A percentile compares a stretch with the other conserved stretches of the same genome.
These are phyloP conservation scores for Phyllotreta striolata DNA, from an alignment of 2,888 invertebrate genomes.

Conservation along the genomic window DNA sequence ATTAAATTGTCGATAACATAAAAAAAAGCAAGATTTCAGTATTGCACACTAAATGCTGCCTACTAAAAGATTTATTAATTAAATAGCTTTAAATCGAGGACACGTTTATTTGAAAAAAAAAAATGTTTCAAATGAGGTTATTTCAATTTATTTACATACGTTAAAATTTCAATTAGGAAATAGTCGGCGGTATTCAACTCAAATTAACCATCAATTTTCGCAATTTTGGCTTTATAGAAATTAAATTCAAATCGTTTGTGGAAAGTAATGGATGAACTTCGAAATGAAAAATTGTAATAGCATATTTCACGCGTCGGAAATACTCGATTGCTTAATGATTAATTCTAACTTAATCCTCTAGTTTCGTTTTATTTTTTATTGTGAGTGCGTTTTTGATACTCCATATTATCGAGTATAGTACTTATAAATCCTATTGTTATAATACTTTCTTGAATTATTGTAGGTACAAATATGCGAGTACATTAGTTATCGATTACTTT, in stretches of 20 bases:
- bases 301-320: no score
- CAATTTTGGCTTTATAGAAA: constrained; percentile 1
- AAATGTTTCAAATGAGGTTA: constrained; percentile 9
- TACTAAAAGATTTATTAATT: constrained; percentile 10
- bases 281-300: no score
- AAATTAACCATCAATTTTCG: constrained; percentile 13
- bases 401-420: no score
- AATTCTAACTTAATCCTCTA: no score
- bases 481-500: constrained; percentile 1
- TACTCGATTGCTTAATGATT: no score
- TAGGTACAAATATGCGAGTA: neutral
- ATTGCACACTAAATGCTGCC: constrained; percentile 1
- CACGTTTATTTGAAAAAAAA: constrained; percentile 5
- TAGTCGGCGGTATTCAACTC: constrained; percentile 1
- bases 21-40: neutral
- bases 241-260: no score
- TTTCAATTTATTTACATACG: constrained; percentile 14
- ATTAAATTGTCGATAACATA: no score
- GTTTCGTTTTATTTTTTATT: no score
- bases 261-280: no score
- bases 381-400: no score
- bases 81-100: constrained; percentile 12
- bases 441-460: constrained; percentile 4
- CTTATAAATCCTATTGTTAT: constrained; percentile 1
- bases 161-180: constrained; percentile 14